Percentiles rank a stretch among this genome's conserved stretches.
phyloP scores from a whole-genome alignment of 2,113 vertebrate genomes.

The Vombatus ursinus region DNA sequence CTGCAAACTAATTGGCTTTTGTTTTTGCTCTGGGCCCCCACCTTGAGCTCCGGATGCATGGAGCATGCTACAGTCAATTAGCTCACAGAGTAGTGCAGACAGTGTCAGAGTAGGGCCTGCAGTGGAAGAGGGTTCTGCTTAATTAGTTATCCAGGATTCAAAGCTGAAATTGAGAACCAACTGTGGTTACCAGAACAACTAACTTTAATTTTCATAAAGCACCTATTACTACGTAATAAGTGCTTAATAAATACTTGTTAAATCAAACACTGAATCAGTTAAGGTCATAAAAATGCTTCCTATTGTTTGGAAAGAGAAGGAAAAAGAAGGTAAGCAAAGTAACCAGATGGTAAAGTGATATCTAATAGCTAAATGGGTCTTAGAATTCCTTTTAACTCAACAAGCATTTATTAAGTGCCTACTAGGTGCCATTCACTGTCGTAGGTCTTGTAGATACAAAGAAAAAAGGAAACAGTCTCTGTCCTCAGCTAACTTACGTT shows the following conservation, averaged over 20 bases:
- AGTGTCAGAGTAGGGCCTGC: neutral
- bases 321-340: neutral
- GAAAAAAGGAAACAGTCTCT: neutral
- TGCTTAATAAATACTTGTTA: neutral
- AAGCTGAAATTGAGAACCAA: neutral
- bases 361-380: neutral
- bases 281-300: neutral
- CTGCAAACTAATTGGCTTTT: neutral
- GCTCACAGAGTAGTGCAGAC: rapidly evolving
- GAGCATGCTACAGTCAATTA: neutral
- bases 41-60: neutral
- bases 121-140: neutral
- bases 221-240: neutral
- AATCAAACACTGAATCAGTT: neutral
- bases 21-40: rapidly evolving
- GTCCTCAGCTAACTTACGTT: neutral
- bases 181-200: neutral
- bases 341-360: neutral
- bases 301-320: neutral
- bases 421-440: neutral
- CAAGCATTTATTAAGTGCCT: neutral
- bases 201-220: neutral
- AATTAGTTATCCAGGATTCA: neutral
- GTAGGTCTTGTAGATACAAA: neutral
- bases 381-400: neutral